These are phyloP conservation scores for Ypsolopha scabrella DNA, from an alignment of 2,888 invertebrate genomes.

Conservation along the genomic window DNA sequence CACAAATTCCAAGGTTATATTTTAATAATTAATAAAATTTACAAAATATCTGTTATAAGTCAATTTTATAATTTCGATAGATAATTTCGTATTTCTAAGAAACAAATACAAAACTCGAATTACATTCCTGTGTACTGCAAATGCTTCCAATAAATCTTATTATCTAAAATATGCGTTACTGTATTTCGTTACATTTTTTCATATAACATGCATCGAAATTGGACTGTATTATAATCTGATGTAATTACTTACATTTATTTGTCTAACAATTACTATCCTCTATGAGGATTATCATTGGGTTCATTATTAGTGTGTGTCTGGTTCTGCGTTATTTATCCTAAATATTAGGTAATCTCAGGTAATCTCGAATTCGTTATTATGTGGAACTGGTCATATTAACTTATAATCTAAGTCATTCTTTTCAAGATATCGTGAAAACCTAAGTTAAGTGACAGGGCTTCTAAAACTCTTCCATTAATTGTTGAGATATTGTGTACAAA, in stretches of 20 bases:
- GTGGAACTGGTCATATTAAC: too few species aligned
- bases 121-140: conserved; percentile 46
- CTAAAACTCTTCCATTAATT: conserved; percentile 59
- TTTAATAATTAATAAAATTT: conserved; percentile 27
- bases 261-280: background rate
- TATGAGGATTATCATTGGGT: background rate
- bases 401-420: too few species aligned
- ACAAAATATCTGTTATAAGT: conserved; percentile 31
- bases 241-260: background rate
- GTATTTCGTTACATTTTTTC: background rate
- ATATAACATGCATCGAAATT: too few species aligned
- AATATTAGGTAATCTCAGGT: too few species aligned
- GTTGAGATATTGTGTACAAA: conserved; percentile 28
- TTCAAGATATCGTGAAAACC: background rate
- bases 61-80: conserved; percentile 45
- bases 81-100: conserved; percentile 20
- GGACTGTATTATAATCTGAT: background rate
- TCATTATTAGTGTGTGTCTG: too few species aligned
- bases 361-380: too few species aligned
- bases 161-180: background rate
- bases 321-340: too few species aligned
- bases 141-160: conserved; percentile 47
- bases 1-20: conserved; percentile 22
- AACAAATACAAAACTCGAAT: conserved; percentile 32
- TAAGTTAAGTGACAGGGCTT: conserved; percentile 29